These are phyloP conservation scores for Etheostoma spectabile DNA, from an alignment of 2,113 vertebrate species.

Conservation along the genomic window DNA sequence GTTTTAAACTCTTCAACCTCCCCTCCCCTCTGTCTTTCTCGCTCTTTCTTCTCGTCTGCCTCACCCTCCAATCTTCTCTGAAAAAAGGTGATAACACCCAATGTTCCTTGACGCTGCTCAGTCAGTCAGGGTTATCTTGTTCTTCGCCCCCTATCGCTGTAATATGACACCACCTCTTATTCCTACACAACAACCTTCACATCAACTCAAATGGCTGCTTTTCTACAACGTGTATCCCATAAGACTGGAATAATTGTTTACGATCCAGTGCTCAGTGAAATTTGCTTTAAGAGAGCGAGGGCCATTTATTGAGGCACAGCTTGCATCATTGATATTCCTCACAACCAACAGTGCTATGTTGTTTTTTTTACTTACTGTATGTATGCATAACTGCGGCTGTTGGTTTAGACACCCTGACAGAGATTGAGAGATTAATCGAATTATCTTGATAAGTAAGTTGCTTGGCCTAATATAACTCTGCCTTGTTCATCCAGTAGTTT, in stretches of 20 bases:
- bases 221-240: slow-evolving; percentile 4
- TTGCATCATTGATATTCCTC: slow-evolving; percentile 49
- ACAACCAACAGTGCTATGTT: slow-evolving; percentile 20
- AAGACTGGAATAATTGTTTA: slow-evolving; percentile 56
- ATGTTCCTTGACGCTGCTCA: slow-evolving; percentile 41
- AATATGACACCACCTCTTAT: slow-evolving; percentile 76
- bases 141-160: slow-evolving; percentile 72
- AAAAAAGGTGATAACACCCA: slow-evolving; percentile 66
- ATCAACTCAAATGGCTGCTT: slow-evolving; percentile 33
- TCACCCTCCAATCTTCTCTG: slow-evolving; percentile 26
- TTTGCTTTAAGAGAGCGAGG: slow-evolving; percentile 53
- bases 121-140: slow-evolving; percentile 79
- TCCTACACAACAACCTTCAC: slow-evolving; percentile 56
- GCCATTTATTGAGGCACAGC: slow-evolving; percentile 14
- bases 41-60: slow-evolving; percentile 1
- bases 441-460: slow-evolving; percentile 15
- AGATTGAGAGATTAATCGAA: slow-evolving; percentile 33
- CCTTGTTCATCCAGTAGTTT: slow-evolving; percentile 9
- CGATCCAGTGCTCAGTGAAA: slow-evolving; percentile 43
- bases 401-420: slow-evolving; percentile 28
- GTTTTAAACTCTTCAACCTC: not conserved
- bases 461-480: not conserved
- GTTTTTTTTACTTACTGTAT: not conserved
- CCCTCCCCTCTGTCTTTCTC: not conserved
- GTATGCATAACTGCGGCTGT: not conserved